Base-by-base conservation (phyloP, 2,888 invertebrate genomes). In the Catocala nupta region DNA sequence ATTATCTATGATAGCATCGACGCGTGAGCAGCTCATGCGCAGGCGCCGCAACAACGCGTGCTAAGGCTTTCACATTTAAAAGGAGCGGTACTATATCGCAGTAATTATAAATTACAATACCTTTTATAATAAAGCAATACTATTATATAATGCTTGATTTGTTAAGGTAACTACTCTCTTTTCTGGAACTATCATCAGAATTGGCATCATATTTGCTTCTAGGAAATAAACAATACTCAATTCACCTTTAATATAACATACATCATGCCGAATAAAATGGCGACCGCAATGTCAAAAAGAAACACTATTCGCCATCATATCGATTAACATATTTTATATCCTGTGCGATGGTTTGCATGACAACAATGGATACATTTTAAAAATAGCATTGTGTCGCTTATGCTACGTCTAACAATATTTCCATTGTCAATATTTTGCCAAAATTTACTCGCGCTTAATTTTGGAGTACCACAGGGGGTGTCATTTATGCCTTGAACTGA, bases 1-100 rank as follows among this genome's bases (percentile, higher is more conserved):
- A 85, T 89, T 87, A 89, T 85, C 81, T 81, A 60, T 55, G 81
- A 86, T 85, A 78, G 77, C 73, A 88, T 89, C 88, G 79, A 81
- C 80, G 82, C 77, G 83, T 81, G 81, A 80, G 70, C 76, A 80
- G 80, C 80, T 81, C 79, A 81, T 67, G 73, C 70, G 68, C 72
- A 57, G 63, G 75, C 69, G 71, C 70, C 55, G 42, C 25, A 55
- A 63, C 68, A 66, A 72, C 73, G 62, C 72, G 70, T 78, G 78
- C 54, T 57, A 39, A 48, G 45, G 51, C 68, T 78, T 74, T 77
- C 63, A 67, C 58, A 67, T 79, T 68, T n/a, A 43, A 63, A 39
- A 33, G 4, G 13, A 11, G 25, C 4, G 25, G 1, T 25, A 25
- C 25, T 25, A 25, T 25, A 25, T 25, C 1, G 3, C 25, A 25